Conservation (phyloP, 1,140 invertebrate genomes). For the Hirudo medicinalis region DNA sequence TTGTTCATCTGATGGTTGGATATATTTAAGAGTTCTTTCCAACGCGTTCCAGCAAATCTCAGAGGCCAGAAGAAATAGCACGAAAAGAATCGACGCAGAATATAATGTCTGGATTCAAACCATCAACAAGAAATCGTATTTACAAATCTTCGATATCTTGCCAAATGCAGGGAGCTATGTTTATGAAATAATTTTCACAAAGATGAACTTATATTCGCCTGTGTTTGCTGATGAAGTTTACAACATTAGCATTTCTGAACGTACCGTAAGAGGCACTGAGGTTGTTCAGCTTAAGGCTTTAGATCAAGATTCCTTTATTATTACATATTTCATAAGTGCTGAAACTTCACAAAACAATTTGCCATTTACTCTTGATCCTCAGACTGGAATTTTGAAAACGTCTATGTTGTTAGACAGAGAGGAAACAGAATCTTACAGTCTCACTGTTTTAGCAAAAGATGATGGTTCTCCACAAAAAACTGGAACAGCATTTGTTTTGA, state of each 20-base stretch:
- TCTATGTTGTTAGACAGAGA: constrained; percentile 28
- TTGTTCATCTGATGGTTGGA: constrained; percentile 3
- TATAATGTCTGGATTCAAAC: constrained; percentile 19
- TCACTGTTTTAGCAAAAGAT: constrained; percentile 28
- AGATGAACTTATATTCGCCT: constrained; percentile 25
- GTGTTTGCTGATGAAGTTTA: constrained; percentile 27
- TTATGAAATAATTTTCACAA: neutral
- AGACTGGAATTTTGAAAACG: constrained; percentile 25
- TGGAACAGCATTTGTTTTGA: constrained; percentile 23
- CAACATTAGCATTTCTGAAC: constrained; percentile 16
- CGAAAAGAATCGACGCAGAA: neutral
- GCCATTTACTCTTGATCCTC: constrained; percentile 25
- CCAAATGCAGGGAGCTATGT: neutral
- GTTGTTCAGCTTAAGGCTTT: constrained; percentile 31
- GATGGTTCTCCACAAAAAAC: constrained; percentile 26
- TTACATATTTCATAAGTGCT: constrained; percentile 26
- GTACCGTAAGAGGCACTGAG: constrained; percentile 18
- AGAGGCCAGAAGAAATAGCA: neutral
- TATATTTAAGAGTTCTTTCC: constrained; percentile 16
- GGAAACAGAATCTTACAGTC: constrained; percentile 24
- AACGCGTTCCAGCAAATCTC: neutral
- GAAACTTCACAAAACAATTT: constrained; percentile 24
- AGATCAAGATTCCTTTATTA: constrained; percentile 30
- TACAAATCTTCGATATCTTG: constrained; percentile 18
- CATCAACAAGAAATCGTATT: constrained; percentile 14